Percentiles rank a stretch among this genome's conserved stretches.
Conservation (phyloP, 2,888 invertebrate species). For the Yponomeuta plumbellus region DNA sequence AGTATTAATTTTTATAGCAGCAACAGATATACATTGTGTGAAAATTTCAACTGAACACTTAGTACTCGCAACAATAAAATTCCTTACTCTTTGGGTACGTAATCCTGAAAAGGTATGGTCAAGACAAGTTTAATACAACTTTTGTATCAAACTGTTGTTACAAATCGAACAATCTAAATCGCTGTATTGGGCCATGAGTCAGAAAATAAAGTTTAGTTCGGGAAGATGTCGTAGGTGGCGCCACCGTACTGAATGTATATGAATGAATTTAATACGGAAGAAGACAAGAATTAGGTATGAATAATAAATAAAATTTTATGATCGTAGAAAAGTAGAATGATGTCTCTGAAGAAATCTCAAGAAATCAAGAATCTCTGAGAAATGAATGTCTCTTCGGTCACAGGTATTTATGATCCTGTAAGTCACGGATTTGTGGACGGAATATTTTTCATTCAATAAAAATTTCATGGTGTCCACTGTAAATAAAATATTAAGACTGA, state of each 20-base stretch:
- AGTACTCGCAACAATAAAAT: too few species aligned
- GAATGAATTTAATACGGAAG: too few species aligned
- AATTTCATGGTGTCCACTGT: slow-evolving; percentile 50
- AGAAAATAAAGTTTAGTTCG: background rate
- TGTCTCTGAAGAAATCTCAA: background rate
- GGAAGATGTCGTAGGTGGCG: background rate
- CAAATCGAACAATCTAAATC: background rate
- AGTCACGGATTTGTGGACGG: slow-evolving; percentile 31
- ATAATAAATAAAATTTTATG: background rate
- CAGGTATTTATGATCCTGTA: slow-evolving; percentile 3
- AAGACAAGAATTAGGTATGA: background rate
- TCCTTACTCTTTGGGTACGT: too few species aligned
- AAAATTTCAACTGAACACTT: too few species aligned
- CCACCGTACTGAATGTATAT: background rate
- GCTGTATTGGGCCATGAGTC: background rate
- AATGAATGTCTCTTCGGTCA: background rate
- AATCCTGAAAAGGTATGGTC: too few species aligned
- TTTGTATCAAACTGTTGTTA: too few species aligned
- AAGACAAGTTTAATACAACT: too few species aligned
- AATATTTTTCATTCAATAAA: slow-evolving; percentile 56
- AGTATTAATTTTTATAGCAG: too few species aligned
- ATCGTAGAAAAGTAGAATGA: background rate
- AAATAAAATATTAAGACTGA: slow-evolving; percentile 46
- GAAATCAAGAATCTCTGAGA: too few species aligned
- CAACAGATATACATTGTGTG: too few species aligned